A percentile compares a stretch with the other conserved stretches of the same genome.
These are phyloP conservation scores for Anoplolepis gracilipes DNA, from an alignment of 1,140 invertebrate species.

Conservation along the genomic window DNA sequence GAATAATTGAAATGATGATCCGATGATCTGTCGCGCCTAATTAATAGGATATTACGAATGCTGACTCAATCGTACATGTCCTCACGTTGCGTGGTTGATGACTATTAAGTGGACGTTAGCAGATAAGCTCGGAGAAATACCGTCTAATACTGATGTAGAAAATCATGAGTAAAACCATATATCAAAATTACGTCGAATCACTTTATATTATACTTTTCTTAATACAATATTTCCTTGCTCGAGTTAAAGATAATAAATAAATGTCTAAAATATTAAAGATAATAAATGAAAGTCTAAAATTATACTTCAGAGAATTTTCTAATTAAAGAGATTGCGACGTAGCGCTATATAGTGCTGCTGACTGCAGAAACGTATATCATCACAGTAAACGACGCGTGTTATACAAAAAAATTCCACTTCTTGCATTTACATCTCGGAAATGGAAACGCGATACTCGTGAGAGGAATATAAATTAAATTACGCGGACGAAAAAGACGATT, in stretches of 20 bases:
- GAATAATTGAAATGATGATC: not conserved
- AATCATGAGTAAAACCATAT: not conserved
- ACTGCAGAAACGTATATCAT: not conserved
- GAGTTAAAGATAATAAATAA: not conserved
- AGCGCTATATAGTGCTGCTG: not conserved
- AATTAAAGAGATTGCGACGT: not conserved
- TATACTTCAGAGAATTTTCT: not conserved
- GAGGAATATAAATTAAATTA: conserved; percentile 21
- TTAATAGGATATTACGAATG: conserved; percentile 25
- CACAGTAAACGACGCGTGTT: not conserved
- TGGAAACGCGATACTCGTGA: not conserved
- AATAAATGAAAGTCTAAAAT: not conserved
- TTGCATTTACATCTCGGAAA: conserved; percentile 13
- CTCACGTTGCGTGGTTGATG: not conserved
- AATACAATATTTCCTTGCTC: not conserved
- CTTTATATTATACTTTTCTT: not conserved
- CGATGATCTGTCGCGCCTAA: conserved; percentile 13
- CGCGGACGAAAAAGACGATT: not conserved
- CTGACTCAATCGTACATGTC: not conserved
- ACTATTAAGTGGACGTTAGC: conserved; percentile 28
- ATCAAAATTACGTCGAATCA: not conserved
- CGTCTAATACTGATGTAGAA: not conserved
- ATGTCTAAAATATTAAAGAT: not conserved
- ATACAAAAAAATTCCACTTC: not conserved
- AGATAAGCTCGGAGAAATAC: not conserved